Evolutionary conservation across 2,797 vertebrate genomes (phyloP).

Genomic region (Pristis pectinata): DNA sequence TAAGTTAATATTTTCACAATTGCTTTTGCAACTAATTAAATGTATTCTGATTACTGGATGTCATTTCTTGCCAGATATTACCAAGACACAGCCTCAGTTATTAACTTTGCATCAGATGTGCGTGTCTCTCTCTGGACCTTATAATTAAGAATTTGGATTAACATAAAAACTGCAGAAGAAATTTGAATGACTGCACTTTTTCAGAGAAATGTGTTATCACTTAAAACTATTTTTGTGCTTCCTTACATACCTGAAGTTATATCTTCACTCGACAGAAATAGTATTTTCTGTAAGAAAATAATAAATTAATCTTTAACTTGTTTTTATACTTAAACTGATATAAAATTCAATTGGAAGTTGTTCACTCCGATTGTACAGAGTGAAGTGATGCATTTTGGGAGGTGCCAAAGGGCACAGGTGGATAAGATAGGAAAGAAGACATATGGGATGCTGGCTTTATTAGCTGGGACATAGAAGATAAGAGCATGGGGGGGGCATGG

Average conservation of each 20-base stretch:
- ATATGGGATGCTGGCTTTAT: no score
- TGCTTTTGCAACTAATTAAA: background rate
- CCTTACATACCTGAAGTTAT: background rate
- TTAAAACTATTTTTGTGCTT: background rate
- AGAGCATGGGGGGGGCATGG: no score
- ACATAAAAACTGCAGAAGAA: background rate
- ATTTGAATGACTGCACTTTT: background rate
- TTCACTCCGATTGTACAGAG: no score
- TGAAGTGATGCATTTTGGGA: no score
- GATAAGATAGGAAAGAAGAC: no score
- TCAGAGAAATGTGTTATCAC: background rate
- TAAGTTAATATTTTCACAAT: background rate
- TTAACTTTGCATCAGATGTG: background rate
- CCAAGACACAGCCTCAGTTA: background rate
- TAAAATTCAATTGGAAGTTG: background rate
- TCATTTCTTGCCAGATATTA: background rate
- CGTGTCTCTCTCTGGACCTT: background rate
- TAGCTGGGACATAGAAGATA: no score
- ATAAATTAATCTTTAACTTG: background rate
- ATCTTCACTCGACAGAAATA: background rate
- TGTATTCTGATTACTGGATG: background rate
- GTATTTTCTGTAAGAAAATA: background rate
- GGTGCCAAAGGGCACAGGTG: no score
- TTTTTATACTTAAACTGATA: background rate
- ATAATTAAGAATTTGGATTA: background rate